phyloP scores from a whole-genome alignment of 1,140 invertebrate genomes.

The Heliconius nattereri region DNA sequence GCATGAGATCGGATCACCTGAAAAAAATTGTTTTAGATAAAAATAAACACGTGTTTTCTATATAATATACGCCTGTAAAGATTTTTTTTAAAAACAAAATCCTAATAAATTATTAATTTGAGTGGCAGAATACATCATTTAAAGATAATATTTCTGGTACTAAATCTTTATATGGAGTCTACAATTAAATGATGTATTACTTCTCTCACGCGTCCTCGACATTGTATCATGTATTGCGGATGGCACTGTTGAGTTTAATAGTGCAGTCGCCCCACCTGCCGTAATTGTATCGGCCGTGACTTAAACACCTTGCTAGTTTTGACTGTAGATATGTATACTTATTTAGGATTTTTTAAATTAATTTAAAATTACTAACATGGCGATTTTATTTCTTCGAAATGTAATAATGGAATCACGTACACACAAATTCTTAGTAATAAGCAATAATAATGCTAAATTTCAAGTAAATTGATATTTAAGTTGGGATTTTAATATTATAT shows the following conservation, averaged over 20 bases:
- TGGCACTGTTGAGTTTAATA: constrained; percentile 46
- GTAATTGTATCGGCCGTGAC: constrained; percentile 70
- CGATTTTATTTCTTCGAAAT: constrained; percentile 21
- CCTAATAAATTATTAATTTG: no score
- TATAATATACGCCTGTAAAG: no score
- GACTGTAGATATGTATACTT: constrained; percentile 19
- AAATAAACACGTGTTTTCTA: neutral
- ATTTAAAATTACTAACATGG: neutral
- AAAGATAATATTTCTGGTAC: neutral
- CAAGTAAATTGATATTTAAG: neutral
- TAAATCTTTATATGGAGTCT: neutral
- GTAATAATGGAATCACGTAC: constrained; percentile 30
- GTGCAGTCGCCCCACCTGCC: constrained; percentile 66
- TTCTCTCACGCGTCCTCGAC: constrained; percentile 47
- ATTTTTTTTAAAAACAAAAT: no score
- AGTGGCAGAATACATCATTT: no score
- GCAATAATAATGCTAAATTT: neutral
- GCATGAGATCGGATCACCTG: constrained; percentile 92
- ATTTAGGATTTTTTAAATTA: neutral
- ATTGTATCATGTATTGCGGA: constrained; percentile 52
- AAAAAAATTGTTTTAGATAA: constrained; percentile 46
- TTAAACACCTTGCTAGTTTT: constrained; percentile 64
- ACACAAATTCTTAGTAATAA: neutral
- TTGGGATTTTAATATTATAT: neutral
- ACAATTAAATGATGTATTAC: constrained; percentile 4